These are phyloP conservation scores for Thaumatotibia leucotreta DNA, from an alignment of 1,140 invertebrate species.

Conservation along the genomic window DNA sequence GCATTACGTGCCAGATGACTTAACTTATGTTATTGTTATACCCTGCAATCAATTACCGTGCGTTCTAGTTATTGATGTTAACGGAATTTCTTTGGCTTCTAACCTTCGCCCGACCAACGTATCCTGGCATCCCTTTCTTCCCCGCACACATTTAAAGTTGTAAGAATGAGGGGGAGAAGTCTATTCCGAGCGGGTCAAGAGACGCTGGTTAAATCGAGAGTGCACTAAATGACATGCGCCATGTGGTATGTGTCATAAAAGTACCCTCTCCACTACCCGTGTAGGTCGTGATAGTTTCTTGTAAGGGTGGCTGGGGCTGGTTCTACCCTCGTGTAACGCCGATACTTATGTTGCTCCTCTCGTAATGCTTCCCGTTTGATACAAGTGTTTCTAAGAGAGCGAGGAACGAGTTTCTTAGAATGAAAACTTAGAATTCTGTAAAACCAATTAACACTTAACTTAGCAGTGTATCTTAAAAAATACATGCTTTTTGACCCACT, in stretches of 20 bases:
- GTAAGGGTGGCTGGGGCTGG: constrained; percentile 36
- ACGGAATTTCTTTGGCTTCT: constrained; percentile 57
- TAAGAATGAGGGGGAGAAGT: not conserved
- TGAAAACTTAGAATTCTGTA: too few relatives aligned
- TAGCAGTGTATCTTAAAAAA: too few relatives aligned
- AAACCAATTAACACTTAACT: too few relatives aligned
- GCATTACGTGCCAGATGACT: not conserved
- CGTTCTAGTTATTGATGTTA: constrained; percentile 47
- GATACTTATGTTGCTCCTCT: not conserved
- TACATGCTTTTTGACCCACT: too few relatives aligned
- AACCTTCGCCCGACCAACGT: constrained; percentile 46
- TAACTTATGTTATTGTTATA: constrained; percentile 64
- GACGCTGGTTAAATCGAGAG: constrained; percentile 31
- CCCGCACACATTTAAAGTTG: not conserved
- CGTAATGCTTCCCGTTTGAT: not conserved
- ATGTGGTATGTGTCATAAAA: constrained; percentile 66
- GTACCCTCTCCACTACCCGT: constrained; percentile 58
- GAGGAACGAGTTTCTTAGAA: too few relatives aligned
- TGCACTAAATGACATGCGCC: constrained; percentile 65
- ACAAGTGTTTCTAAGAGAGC: not conserved
- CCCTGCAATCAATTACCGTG: constrained; percentile 49
- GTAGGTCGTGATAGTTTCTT: constrained; percentile 59
- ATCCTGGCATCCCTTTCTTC: constrained; percentile 20
- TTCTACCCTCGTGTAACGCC: not conserved
- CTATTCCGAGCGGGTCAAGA: constrained; percentile 18